Percentiles rank a stretch among this genome's conserved stretches.
These are phyloP conservation scores for Actias luna DNA, from an alignment of 2,888 invertebrate genomes.

Conservation along the genomic window DNA sequence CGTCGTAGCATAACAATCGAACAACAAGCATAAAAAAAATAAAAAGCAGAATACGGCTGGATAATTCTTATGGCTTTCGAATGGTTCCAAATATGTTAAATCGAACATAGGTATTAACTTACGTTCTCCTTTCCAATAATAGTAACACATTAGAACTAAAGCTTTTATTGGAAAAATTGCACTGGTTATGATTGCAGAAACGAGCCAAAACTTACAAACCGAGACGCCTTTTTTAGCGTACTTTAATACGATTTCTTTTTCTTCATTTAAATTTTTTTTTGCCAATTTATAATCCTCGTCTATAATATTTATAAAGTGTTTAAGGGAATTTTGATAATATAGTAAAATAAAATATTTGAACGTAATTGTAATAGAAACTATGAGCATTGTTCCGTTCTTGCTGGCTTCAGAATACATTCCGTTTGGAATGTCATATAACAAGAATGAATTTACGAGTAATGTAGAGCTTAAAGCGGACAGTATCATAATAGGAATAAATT, in stretches of 20 bases:
- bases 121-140: constrained; percentile 40
- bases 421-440: constrained; percentile 41
- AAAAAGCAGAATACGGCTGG: constrained; percentile 33
- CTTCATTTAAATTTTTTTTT: constrained; percentile 35
- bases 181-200: constrained; percentile 36
- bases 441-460: constrained; percentile 42
- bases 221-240: constrained; percentile 43
- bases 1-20: constrained; percentile 41
- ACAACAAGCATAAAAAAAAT: constrained; percentile 35
- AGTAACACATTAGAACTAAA: constrained; percentile 43
- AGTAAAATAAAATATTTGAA: constrained; percentile 50
- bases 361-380: constrained; percentile 44
- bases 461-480: constrained; percentile 23
- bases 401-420: constrained; percentile 47
- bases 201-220: constrained; percentile 50
- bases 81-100: constrained; percentile 41
- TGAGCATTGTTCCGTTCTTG: constrained; percentile 49
- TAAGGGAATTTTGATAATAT: constrained; percentile 37
- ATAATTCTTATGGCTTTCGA: constrained; percentile 44
- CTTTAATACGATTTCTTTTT: constrained; percentile 40
- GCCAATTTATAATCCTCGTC: constrained; percentile 49
- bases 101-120: constrained; percentile 52
- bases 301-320: constrained; percentile 39
- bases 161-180: constrained; percentile 53
- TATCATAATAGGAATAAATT: constrained; percentile 29